Base-by-base conservation (phyloP, 2,888 invertebrate genomes). In the Adelphocoris suturalis region DNA sequence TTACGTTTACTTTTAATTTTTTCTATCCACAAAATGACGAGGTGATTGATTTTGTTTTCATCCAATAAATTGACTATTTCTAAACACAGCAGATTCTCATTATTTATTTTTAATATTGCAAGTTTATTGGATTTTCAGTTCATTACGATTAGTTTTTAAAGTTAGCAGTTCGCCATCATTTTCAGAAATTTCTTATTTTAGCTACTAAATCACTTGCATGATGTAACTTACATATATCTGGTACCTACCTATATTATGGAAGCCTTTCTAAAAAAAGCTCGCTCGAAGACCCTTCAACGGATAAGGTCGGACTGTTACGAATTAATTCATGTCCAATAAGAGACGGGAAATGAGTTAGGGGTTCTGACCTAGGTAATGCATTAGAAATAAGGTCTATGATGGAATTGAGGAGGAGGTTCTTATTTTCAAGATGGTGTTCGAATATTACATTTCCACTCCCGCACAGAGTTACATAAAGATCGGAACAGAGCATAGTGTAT, bases 251-350 rank as follows among this genome's bases (percentile, higher is more conserved):
- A 23, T 23, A 23, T 7, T 23, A 68, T 23, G 68, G 11, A 23
- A 68, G 68, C 23, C 68, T 68, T 68, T 19, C 68, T 9, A 68
- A 68, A 68, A 68, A 23, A 37, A 68, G 68, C 19, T 68, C 27
- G 68, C 23, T 68, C 23, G 27, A 68, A 68, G 68, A 7, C n/a
- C n/a, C 19, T 52, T 14, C 52, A 52, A 9, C 9, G 61, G 9
- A 61, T 0, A 52, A 61, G 68, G 19, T 19, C 68, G 9, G 23
- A 19, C 11, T 5, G 68, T 68, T 23, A 68, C 23, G 12, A 23
- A 68, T 68, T 68, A 68, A 68, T 68, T 68, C 68, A 68, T 23
- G 68, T 1, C 68, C 68, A 68, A 68, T 68, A 68, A 68, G 68
- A 23, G 23, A 68, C 68, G 68, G 68, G 68, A 68, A 68, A 68